Conservation (phyloP, 2,797 vertebrate species). For the Melanotaenia boesemani region DNA sequence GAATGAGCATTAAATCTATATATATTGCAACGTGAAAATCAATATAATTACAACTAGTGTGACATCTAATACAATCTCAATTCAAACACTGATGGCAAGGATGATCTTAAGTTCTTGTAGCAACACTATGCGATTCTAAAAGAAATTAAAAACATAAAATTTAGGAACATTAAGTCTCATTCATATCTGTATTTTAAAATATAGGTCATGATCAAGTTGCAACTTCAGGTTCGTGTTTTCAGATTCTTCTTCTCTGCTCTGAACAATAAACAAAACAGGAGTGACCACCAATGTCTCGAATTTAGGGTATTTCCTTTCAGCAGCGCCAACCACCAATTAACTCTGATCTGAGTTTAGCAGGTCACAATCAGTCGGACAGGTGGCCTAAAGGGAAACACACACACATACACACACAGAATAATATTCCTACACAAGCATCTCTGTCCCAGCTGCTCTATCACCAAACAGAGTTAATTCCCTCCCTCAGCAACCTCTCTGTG, state of each 20-base stretch:
- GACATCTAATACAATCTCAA: no score
- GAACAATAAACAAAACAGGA: constrained; percentile 34
- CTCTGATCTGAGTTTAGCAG: constrained; percentile 67
- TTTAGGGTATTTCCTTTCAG: constrained; percentile 29
- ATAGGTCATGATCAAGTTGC: constrained; percentile 8
- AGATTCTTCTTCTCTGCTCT: constrained; percentile 25
- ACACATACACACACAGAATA: neutral
- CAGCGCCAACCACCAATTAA: constrained; percentile 65
- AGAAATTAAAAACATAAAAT: no score
- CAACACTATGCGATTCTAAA: no score
- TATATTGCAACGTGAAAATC: neutral
- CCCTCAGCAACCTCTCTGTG: constrained; percentile 51
- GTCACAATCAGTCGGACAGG: constrained; percentile 65
- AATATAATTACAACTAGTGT: no score
- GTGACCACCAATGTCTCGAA: constrained; percentile 23
- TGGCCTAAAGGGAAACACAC: constrained; percentile 56
- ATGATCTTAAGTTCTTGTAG: no score
- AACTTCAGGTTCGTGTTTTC: neutral
- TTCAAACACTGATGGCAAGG: no score
- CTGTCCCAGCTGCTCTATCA: constrained; percentile 64
- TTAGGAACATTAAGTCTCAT: no score
- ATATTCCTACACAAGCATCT: constrained; percentile 31
- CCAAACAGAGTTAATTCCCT: constrained; percentile 56
- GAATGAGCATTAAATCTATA: neutral
- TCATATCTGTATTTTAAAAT: neutral